Evolutionary conservation across 1,140 invertebrate genomes (phyloP).

Genomic region (Achroia grisella): DNA sequence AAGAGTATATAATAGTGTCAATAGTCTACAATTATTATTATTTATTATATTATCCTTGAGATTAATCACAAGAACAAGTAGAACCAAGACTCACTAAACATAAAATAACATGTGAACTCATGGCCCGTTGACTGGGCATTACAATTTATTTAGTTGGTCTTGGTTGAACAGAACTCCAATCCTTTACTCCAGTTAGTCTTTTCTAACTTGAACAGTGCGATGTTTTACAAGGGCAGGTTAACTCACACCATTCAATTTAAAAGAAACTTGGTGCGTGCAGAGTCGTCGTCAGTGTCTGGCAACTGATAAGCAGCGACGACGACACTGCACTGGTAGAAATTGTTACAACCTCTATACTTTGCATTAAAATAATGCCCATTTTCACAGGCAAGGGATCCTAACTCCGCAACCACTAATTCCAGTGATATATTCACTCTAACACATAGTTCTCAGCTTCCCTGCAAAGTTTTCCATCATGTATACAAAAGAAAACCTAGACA

Average conservation of each 20-base stretch:
- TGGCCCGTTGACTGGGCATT: constrained; percentile 40
- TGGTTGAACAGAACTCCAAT: constrained; percentile 72
- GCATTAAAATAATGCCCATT: constrained; percentile 91
- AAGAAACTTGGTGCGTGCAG: constrained; percentile 66
- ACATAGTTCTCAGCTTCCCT: constrained; percentile 69
- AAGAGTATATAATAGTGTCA: constrained; percentile 31
- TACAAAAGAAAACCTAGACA: constrained; percentile 60
- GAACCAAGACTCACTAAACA: constrained; percentile 75
- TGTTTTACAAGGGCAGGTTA: constrained; percentile 47
- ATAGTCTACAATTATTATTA: constrained; percentile 29
- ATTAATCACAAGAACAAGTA: constrained; percentile 53
- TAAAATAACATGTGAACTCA: constrained; percentile 49
- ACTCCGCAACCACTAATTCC: constrained; percentile 58
- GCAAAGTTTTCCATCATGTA: constrained; percentile 69
- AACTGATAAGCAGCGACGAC: constrained; percentile 32
- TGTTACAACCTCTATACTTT: constrained; percentile 90
- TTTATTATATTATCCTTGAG: constrained; percentile 32
- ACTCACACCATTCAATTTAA: constrained; percentile 72
- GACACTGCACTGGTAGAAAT: constrained; percentile 60
- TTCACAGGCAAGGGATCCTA: constrained; percentile 77
- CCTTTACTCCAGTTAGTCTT: constrained; percentile 67
- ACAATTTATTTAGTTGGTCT: constrained; percentile 72
- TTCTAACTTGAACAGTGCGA: constrained; percentile 72
- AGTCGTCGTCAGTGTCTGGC: constrained; percentile 34
- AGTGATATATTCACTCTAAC: constrained; percentile 66